Evolutionary conservation across 64 coral and sea anemone genomes (phyloP).

Genomic region (Stichodactyla helianthus): DNA sequence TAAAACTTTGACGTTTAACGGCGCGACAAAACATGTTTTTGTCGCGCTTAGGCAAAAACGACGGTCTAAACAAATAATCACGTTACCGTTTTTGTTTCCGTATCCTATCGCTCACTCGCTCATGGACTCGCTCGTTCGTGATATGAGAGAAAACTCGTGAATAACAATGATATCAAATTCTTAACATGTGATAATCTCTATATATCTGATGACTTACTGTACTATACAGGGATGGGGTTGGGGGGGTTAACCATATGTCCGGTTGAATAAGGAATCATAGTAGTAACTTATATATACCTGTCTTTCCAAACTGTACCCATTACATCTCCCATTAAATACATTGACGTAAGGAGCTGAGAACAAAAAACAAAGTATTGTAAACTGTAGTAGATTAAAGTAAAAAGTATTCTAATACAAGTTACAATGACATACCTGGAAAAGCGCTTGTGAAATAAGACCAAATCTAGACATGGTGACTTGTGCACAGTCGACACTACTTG

Average conservation of each 20-base stretch:
- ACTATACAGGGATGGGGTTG: neutral
- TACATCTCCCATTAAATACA: conserved; percentile 84
- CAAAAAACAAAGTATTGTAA: neutral
- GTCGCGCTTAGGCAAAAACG: no score
- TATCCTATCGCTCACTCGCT: no score
- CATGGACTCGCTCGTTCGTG: no score
- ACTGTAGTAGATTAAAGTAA: no score
- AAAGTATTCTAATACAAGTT: neutral
- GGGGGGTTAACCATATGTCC: neutral
- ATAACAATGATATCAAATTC: no score
- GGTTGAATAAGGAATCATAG: neutral
- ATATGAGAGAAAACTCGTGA: no score
- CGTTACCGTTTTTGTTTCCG: no score
- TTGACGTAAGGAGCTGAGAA: conserved; percentile 46
- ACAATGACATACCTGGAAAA: conserved; percentile 54
- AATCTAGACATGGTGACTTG: conserved; percentile 72
- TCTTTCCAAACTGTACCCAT: conserved; percentile 85
- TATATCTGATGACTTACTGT: no score
- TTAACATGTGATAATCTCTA: no score
- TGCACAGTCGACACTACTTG: conserved; percentile 58
- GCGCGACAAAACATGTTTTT: no score
- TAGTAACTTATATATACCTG: conserved; percentile 33
- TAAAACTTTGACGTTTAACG: no score
- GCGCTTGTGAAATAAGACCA: conserved; percentile 72
- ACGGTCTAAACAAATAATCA: no score